Percentiles rank a stretch among this genome's conserved stretches.
phyloP scores from a whole-genome alignment of 1,140 invertebrate genomes.

The Muscidifurax raptorellus region DNA sequence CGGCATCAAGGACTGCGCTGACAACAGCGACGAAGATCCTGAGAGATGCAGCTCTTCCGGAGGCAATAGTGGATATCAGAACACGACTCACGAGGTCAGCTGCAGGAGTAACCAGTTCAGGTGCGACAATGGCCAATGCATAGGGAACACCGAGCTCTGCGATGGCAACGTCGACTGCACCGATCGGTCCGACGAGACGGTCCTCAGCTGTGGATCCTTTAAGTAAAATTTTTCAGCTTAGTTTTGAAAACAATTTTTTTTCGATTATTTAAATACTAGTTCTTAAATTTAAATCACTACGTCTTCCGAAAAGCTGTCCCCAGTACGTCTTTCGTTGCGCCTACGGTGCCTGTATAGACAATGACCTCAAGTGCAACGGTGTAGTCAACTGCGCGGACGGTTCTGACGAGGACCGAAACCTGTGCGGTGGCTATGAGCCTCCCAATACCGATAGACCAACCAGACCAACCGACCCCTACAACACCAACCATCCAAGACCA shows the following conservation, averaged over 20 bases:
- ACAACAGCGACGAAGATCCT: slow-evolving; percentile 81
- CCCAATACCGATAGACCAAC: neutral
- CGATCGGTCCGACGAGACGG: slow-evolving; percentile 79
- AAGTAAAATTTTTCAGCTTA: slow-evolving; percentile 46
- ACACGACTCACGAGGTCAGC: neutral
- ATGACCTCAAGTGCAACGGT: slow-evolving; percentile 77
- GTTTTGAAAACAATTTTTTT: neutral
- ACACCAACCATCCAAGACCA: neutral
- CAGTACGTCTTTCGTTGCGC: slow-evolving; percentile 76
- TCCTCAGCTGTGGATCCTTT: slow-evolving; percentile 70
- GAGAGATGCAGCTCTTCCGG: slow-evolving; percentile 27
- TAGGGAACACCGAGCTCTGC: slow-evolving; percentile 66
- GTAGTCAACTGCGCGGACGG: slow-evolving; percentile 79
- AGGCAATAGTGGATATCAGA: neutral
- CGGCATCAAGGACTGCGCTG: slow-evolving; percentile 78
- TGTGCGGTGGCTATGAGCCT: slow-evolving; percentile 50
- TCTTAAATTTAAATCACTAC: too few species aligned
- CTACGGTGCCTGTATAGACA: slow-evolving; percentile 79
- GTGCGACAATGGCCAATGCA: slow-evolving; percentile 69
- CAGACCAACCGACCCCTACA: neutral
- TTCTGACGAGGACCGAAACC: slow-evolving; percentile 79
- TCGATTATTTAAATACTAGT: too few species aligned
- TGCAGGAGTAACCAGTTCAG: slow-evolving; percentile 60
- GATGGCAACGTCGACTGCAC: slow-evolving; percentile 77
- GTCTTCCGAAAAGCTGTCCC: slow-evolving; percentile 66